Evolutionary conservation across 2,113 vertebrate species (phyloP).

Genomic region (Macquaria australasica): DNA sequence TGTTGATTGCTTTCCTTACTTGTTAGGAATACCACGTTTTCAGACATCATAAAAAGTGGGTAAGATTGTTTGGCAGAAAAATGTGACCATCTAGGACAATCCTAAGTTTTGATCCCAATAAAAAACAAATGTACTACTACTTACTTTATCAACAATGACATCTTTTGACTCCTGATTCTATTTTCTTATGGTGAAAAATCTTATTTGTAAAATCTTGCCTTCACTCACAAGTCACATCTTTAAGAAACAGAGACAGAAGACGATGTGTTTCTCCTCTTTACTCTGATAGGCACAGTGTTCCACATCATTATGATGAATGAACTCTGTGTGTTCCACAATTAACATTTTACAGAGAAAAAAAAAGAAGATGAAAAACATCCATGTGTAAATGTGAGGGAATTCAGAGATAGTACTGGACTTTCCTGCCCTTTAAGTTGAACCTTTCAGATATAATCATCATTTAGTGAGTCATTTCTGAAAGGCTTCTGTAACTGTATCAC

Average conservation of each 20-base stretch:
- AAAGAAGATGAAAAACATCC: background rate
- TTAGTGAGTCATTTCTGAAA: conserved; percentile 55
- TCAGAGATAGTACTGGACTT: conserved; percentile 42
- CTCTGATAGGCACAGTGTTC: background rate
- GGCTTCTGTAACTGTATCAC: background rate
- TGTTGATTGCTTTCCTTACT: background rate
- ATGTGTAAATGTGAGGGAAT: background rate
- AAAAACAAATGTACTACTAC: background rate
- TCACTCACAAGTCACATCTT: background rate
- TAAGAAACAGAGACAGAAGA: background rate
- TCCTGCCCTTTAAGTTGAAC: conserved; percentile 61
- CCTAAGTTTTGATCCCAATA: background rate
- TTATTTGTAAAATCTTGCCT: conserved; percentile 6
- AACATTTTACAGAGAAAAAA: background rate
- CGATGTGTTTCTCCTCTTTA: background rate
- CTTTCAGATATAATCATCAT: conserved; percentile 8
- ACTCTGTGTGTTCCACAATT: background rate
- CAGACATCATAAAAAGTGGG: background rate
- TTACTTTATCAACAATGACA: conserved; percentile 22
- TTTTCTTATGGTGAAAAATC: background rate
- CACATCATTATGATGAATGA: background rate
- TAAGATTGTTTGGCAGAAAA: background rate
- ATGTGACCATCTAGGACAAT: background rate
- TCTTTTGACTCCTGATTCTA: conserved; percentile 11
- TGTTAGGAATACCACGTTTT: too few relatives aligned